Base-by-base conservation (phyloP, 2,113 vertebrate species). In the Pterocles burchelli region DNA sequence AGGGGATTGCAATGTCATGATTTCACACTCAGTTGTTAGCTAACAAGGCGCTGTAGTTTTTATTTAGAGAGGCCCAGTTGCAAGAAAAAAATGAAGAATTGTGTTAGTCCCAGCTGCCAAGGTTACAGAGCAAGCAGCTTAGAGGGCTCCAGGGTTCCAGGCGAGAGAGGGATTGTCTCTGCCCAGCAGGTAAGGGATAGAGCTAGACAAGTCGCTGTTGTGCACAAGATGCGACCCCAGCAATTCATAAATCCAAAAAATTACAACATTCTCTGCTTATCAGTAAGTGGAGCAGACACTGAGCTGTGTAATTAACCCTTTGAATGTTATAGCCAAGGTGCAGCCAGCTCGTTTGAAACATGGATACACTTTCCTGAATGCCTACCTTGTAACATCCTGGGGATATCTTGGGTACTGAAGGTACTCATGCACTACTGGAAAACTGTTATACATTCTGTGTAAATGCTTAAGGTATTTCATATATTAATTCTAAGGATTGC, bases 11-110 rank as follows among this genome's bases (percentile, higher is more conserved):
- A 95, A 7, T 96, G 95, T 96, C 82, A 29, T 95, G 95, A 98
- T 98, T 98, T 98, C 98, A 98, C 6, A 96, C 98, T 98, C 94
- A 20, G 96, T 97, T 98, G 98, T 98, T 97, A 97, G 96, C 96
- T 98, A 98, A 98, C 96, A 98, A 97, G 98, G 90, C 95, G 90
- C 92, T 12, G 7, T 96, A 96, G 97, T 97, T 98, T 98, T 98
- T 98, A 95, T 97, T 97, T 97, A 94, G 96, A 88, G 95, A 97
- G 85, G 92, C 96, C 84, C 82, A 71, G 95, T 96, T 96, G 95
- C 93, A 92, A 93, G 63, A 79, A 83, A 66, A 63, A 85, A 93
- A 90, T 74, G 90, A 97, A 88, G 97, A 95, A 97, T 94, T 96
- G 93, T 97, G 86, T 95, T 85, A 79, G 88, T 85, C 90, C 94